Percentiles rank a stretch among this genome's conserved stretches.
phyloP scores from a whole-genome alignment of 2,113 vertebrate genomes.

The Apus apus region DNA sequence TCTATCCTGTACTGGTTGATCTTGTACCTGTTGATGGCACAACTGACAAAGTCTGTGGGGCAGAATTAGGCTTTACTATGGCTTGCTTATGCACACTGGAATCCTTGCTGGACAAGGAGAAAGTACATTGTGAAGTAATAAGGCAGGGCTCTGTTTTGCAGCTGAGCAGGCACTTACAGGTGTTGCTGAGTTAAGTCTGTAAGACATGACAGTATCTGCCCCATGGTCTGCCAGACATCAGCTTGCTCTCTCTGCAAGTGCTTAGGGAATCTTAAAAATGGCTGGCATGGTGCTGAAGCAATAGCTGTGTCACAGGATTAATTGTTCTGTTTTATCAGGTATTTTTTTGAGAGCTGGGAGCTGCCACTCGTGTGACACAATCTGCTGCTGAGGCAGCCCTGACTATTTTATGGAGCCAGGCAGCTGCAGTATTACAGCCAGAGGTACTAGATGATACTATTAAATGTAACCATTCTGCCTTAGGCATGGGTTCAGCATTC shows the following conservation, averaged over 20 bases:
- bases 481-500: not conserved
- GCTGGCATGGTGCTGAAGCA: not conserved
- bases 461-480: not conserved
- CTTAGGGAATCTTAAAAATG: not conserved
- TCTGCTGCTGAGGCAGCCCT: not conserved
- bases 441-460: not conserved
- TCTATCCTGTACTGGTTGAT: fast-evolving
- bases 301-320: not conserved
- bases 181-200: not conserved
- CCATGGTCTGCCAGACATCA: not conserved
- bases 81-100: too few species aligned
- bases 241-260: not conserved
- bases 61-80: not conserved
- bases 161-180: too few species aligned
- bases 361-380: not conserved
- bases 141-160: not conserved
- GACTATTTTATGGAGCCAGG: not conserved
- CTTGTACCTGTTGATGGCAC: not conserved
- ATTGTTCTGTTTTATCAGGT: not conserved
- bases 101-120: not conserved
- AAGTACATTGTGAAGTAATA: not conserved
- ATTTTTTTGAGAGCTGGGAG: not conserved
- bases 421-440: not conserved
- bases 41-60: not conserved
- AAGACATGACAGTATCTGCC: not conserved